Base-by-base conservation (phyloP, 2,888 invertebrate species). In the Caenorhabditis drosophilae region DNA sequence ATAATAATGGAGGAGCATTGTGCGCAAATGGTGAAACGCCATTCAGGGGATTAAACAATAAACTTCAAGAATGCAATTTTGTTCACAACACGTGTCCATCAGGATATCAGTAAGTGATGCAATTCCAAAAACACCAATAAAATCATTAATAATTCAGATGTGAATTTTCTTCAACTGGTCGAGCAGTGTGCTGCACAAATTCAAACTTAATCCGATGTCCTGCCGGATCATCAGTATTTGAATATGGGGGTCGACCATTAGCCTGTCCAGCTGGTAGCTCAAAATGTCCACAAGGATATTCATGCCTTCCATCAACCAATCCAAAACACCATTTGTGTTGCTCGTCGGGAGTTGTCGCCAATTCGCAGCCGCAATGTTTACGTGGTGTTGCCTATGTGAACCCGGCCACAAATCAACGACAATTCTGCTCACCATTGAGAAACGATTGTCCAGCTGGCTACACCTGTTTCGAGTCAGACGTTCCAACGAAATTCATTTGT, bases 81-180 rank as follows among this genome's bases (percentile, higher is more conserved):
- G 70, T 79, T 50, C 76, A 76, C 35, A 79, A 81, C 59, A 80
- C 79, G 47, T 81, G 81, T 46, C 81, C 81, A 26, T 66, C 70
- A 25, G 81, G 81, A 49, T 80, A 78, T 58, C 78, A 75, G 76
- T 76, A 36, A 34, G 63, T 48, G 11, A 42, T n/a, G 6, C 16
- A 20, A 18, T 18, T n/a, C 9, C 4, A 7, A 12, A 22, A 23
- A n/a, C n/a, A 6, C 54, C n/a, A 18, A 22, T 15, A 9, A 27
- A 31, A 15, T 7, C 23, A 12, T 7, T 34, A 1, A 16, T 9
- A 12, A 44, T 58, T 27, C 55, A 69, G 62, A 54, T 76, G 76
- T 60, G 76, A 76, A 49, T 76, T 76, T 54, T 76, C 76, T 1
- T 73, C 72, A 16, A 73, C 74, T 34, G 76, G 76, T 20, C 63